Evolutionary conservation across 2,113 vertebrate species (phyloP).

Genomic region (Orthonyx spaldingii): DNA sequence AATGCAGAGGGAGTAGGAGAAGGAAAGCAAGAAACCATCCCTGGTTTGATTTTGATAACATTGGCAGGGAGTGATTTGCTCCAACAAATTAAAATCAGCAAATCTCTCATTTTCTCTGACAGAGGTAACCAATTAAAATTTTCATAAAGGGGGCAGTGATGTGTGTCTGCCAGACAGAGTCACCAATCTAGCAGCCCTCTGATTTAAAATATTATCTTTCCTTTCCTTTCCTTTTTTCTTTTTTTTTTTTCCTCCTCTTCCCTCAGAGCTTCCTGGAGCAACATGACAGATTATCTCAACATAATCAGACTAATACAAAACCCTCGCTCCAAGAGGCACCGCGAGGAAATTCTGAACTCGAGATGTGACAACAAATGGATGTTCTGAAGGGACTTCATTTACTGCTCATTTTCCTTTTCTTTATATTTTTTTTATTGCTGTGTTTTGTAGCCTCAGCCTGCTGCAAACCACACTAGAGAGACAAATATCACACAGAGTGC

Average conservation of each 20-base stretch:
- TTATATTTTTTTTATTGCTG: background rate
- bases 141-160: constrained; percentile 59
- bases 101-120: constrained; percentile 55
- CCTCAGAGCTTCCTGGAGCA: constrained; percentile 2
- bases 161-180: constrained; percentile 28
- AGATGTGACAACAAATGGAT: background rate
- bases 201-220: constrained; percentile 50
- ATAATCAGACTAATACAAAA: constrained; percentile 47
- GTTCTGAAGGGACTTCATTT: background rate
- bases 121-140: constrained; percentile 66
- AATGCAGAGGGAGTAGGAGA: background rate
- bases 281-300: constrained; percentile 32
- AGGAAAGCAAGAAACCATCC: background rate
- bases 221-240: background rate
- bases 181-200: constrained; percentile 33
- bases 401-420: background rate
- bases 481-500: rapidly evolving
- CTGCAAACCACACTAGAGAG: background rate
- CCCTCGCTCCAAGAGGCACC: background rate
- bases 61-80: background rate
- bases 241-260: background rate
- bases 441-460: background rate
- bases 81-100: constrained; percentile 46
- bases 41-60: constrained; percentile 19
- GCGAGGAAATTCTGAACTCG: background rate